A percentile compares a stretch with the other conserved stretches of the same genome.
These are phyloP conservation scores for Hesperophylax magnus DNA, from an alignment of 1,140 invertebrate species.

Conservation along the genomic window DNA sequence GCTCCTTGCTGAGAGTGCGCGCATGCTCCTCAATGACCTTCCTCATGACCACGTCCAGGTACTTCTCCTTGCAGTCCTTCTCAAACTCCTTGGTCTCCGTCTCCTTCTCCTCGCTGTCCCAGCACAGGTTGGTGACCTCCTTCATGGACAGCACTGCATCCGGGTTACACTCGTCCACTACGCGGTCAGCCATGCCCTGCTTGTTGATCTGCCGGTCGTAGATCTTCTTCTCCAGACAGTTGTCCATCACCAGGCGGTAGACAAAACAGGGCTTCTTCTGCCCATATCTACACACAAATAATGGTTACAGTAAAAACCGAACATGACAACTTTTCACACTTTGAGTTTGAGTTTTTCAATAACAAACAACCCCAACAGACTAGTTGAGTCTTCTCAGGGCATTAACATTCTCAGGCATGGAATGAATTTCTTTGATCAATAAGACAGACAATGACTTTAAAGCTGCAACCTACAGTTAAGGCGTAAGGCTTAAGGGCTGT, in stretches of 20 bases:
- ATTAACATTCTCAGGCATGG: no score
- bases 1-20: slow-evolving; percentile 85
- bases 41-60: slow-evolving; percentile 86
- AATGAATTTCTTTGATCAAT: no score
- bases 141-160: slow-evolving; percentile 95
- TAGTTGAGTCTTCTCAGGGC: no score
- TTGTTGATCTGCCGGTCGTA: slow-evolving; percentile 99
- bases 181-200: slow-evolving; percentile 96
- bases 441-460: no score
- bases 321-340: slow-evolving; percentile 88
- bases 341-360: no score
- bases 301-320: slow-evolving; percentile 79
- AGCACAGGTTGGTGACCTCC: slow-evolving; percentile 94
- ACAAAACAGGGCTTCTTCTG: slow-evolving; percentile 96
- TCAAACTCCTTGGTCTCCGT: slow-evolving; percentile 79
- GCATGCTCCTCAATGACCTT: slow-evolving; percentile 78
- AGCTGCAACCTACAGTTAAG: no score
- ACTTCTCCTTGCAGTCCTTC: slow-evolving; percentile 78
- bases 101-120: slow-evolving; percentile 92
- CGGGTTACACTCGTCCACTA: slow-evolving; percentile 98
- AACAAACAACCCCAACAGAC: no score
- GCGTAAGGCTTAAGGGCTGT: no score
- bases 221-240: slow-evolving; percentile 97
- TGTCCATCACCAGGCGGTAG: slow-evolving; percentile 97
- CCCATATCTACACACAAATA: slow-evolving; percentile 79